Percentiles rank a stretch among this genome's conserved stretches.
These are phyloP conservation scores for Ammodytes dubius DNA, from an alignment of 2,113 vertebrate species.

Conservation along the genomic window DNA sequence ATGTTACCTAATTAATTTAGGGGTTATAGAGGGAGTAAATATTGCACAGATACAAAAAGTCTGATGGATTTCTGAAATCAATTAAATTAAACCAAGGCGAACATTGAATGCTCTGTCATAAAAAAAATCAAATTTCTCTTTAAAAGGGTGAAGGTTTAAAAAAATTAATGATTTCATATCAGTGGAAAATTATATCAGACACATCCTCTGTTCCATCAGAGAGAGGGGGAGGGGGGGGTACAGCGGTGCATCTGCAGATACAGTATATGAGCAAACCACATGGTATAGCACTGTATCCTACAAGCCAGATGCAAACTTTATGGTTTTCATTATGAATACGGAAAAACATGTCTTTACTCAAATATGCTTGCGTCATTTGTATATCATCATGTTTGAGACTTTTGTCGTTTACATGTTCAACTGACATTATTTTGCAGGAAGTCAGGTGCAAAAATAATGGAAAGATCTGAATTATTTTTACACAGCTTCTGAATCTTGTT, in stretches of 20 bases:
- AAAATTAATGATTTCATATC: conserved; percentile 8
- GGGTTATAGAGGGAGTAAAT: conserved; percentile 9
- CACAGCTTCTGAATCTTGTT: conserved; percentile 30
- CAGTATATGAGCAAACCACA: conserved; percentile 13
- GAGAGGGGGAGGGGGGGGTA: conserved; percentile 4
- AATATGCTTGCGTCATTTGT: neutral
- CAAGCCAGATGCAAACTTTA: conserved; percentile 6
- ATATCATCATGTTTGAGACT: conserved; percentile 13
- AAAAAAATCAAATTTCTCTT: neutral
- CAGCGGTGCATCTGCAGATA: conserved; percentile 47
- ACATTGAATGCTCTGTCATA: neutral
- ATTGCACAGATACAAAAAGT: conserved; percentile 4
- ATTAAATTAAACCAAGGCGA: neutral
- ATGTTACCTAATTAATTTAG: conserved; percentile 36
- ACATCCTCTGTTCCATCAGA: conserved; percentile 44
- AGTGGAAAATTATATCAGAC: conserved; percentile 18
- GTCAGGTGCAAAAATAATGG: conserved; percentile 56
- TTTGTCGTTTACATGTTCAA: neutral
- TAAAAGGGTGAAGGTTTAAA: neutral
- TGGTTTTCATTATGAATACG: neutral
- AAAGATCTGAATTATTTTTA: conserved; percentile 57
- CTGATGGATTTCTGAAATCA: conserved; percentile 6
- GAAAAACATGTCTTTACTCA: neutral
- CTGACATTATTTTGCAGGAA: conserved; percentile 48
- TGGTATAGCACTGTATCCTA: neutral